Evolutionary conservation across 2,113 vertebrate species (phyloP).

Genomic region (Vombatus ursinus): DNA sequence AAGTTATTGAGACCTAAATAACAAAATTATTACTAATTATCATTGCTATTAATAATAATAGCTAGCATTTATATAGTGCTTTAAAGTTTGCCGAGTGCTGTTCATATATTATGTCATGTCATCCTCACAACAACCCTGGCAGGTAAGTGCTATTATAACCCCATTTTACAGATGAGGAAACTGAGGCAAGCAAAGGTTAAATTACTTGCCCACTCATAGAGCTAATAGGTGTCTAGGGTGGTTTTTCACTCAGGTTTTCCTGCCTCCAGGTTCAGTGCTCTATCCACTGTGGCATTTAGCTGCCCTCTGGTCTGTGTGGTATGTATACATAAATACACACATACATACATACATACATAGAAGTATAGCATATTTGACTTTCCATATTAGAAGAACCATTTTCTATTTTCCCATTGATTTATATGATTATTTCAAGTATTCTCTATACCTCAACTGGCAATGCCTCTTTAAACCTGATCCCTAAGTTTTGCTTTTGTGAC

Average conservation of each 20-base stretch:
- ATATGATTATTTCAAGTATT: not conserved
- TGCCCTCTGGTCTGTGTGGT: not conserved
- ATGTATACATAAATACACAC: not conserved
- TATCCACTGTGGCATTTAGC: not conserved
- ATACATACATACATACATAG: not conserved
- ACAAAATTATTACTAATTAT: not conserved
- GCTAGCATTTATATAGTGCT: not conserved
- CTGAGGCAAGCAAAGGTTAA: not conserved
- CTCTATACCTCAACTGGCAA: not conserved
- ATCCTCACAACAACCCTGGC: not conserved
- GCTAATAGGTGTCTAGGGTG: not conserved
- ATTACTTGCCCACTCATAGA: not conserved
- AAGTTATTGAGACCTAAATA: not conserved
- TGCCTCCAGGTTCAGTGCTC: not conserved
- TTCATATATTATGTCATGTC: not conserved
- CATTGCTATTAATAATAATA: not conserved
- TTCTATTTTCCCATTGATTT: not conserved
- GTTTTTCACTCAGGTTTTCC: not conserved
- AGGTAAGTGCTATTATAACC: not conserved
- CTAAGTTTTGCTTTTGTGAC: not conserved
- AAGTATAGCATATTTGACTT: not conserved
- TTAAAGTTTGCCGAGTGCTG: not conserved
- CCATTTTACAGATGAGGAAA: not conserved
- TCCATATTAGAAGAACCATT: not conserved
- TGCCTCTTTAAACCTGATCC: not conserved